Evolutionary conservation across 37 sponge, comb jelly and placozoan species (phyloP).

Genomic region (Spongia lamella): DNA sequence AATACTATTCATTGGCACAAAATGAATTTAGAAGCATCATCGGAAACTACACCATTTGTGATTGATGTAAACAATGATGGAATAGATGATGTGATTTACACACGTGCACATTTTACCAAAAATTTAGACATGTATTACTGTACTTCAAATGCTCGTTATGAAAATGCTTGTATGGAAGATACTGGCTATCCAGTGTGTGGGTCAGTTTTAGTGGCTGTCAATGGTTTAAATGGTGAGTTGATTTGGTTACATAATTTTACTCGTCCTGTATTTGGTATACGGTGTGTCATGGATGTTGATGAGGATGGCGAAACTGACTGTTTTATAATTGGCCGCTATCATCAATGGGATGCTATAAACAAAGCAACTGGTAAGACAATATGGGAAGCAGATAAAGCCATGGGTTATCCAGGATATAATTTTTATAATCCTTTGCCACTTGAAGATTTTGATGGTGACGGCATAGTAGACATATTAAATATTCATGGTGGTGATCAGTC

Average conservation of each 20-base stretch:
- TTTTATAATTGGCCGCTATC: slow-evolving; percentile 46
- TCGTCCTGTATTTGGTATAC: slow-evolving; percentile 47
- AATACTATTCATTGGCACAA: too few relatives aligned
- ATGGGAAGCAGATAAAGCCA: slow-evolving; percentile 54
- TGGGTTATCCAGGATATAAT: slow-evolving; percentile 40
- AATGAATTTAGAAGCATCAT: too few relatives aligned
- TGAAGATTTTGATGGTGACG: slow-evolving; percentile 74
- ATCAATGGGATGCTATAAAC: slow-evolving; percentile 41
- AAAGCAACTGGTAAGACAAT: slow-evolving; percentile 36
- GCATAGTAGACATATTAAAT: slow-evolving; percentile 57
- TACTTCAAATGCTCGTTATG: too few relatives aligned
- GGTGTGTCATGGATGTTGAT: slow-evolving; percentile 58
- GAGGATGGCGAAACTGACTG: slow-evolving; percentile 64
- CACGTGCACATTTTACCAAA: too few relatives aligned
- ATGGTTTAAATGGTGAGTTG: slow-evolving; percentile 42
- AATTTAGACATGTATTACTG: too few relatives aligned
- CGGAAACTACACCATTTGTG: too few relatives aligned
- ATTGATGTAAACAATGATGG: too few relatives aligned
- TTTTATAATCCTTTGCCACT: slow-evolving; percentile 67
- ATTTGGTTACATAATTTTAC: slow-evolving; percentile 34
- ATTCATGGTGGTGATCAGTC: slow-evolving; percentile 72
- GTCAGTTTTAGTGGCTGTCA: slow-evolving; percentile 32
- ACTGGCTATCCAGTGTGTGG: slow-evolving; percentile 36
- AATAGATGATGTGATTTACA: too few relatives aligned
- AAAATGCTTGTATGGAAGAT: slow-evolving; percentile 20